Conservation (phyloP, 1,140 invertebrate species). For the Phymorhynchus buccinoides region DNA sequence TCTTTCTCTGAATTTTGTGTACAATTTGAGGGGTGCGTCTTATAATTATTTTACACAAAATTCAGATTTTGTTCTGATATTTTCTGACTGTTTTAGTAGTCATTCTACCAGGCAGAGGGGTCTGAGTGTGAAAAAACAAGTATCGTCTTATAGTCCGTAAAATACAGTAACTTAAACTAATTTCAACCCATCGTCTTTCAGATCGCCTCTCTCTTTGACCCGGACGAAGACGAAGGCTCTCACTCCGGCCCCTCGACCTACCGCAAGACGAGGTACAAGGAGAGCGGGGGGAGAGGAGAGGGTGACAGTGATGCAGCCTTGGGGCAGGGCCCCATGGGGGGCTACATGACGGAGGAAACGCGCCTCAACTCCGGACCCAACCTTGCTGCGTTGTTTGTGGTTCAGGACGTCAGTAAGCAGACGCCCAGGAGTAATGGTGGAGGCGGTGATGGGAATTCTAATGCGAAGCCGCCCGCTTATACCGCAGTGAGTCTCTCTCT, state of each 20-base stretch:
- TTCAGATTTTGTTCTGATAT: too few relatives aligned
- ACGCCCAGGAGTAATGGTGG: neutral
- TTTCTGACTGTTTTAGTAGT: too few relatives aligned
- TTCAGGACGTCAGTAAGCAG: constrained; percentile 10
- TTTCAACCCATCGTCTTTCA: neutral
- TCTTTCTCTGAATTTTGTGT: too few relatives aligned
- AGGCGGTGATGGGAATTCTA: neutral
- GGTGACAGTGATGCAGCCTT: too few relatives aligned
- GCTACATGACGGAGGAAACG: neutral
- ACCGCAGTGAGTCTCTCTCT: neutral
- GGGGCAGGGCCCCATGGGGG: too few relatives aligned
- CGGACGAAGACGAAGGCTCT: neutral
- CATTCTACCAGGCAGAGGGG: too few relatives aligned
- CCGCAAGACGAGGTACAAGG: neutral
- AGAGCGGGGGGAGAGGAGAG: neutral
- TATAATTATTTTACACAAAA: too few relatives aligned
- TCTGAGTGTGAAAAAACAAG: too few relatives aligned
- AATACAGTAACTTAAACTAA: too few relatives aligned
- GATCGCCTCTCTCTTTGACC: constrained; percentile 11
- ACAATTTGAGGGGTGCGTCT: too few relatives aligned
- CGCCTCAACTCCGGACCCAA: constrained; percentile 5
- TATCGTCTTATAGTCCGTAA: too few relatives aligned
- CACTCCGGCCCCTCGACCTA: neutral
- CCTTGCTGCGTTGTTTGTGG: constrained; percentile 24
- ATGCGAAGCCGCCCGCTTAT: neutral